Conservation (phyloP, 2,113 vertebrate species). For the Hyperoodon ampullatus region DNA sequence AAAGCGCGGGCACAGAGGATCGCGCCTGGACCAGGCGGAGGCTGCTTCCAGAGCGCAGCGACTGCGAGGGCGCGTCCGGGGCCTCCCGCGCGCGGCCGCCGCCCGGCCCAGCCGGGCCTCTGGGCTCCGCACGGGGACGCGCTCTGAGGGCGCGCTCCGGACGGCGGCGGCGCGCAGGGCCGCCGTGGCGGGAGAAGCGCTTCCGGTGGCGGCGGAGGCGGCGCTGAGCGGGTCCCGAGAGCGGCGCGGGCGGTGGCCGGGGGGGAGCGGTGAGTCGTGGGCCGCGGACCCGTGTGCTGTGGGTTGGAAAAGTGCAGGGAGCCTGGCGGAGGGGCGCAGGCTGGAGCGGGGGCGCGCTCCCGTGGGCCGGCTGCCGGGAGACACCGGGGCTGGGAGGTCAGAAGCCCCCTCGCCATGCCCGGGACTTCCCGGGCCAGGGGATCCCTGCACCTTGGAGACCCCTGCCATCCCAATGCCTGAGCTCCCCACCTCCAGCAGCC, state of each 20-base stretch:
- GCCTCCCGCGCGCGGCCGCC: background rate
- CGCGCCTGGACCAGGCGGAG: rapidly evolving
- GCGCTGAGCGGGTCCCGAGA: background rate
- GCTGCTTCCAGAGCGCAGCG: rapidly evolving
- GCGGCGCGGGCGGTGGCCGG: background rate
- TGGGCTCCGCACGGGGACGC: slow-evolving; percentile 20
- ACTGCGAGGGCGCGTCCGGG: background rate
- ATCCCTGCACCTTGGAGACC: background rate
- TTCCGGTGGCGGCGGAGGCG: slow-evolving; percentile 60
- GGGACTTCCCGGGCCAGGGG: background rate
- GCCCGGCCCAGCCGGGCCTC: background rate
- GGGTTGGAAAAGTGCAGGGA: background rate
- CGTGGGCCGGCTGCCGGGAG: background rate
- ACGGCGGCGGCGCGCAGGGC: slow-evolving; percentile 13
- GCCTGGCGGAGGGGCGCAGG: background rate
- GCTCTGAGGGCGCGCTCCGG: slow-evolving; percentile 8
- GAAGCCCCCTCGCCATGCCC: rapidly evolving
- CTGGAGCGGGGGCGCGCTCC: background rate
- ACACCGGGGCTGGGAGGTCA: rapidly evolving
- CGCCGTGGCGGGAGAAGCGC: background rate
- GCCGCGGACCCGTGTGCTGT: background rate
- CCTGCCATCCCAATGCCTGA: background rate
- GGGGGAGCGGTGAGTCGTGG: slow-evolving; percentile 46
- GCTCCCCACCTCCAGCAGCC: background rate
- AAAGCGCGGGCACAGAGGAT: background rate